A percentile compares a stretch with the other conserved stretches of the same genome.
Evolutionary conservation across 1,140 invertebrate genomes (phyloP).

Genomic region (Halictus rubicundus): DNA sequence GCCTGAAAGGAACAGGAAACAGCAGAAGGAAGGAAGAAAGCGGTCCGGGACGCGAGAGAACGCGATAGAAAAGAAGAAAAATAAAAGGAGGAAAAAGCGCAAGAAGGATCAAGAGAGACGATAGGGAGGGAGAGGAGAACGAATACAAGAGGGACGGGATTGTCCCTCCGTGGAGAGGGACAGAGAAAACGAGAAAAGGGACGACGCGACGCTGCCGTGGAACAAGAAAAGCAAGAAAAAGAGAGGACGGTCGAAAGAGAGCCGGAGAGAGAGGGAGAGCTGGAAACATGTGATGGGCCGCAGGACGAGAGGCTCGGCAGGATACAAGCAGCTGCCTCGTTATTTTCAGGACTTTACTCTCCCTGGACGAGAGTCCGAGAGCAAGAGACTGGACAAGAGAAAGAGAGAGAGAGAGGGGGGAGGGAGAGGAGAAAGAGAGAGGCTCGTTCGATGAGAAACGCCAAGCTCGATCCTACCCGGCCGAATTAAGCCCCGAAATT

Average conservation of each 20-base stretch:
- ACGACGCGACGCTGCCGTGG: background rate
- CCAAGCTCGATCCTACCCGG: background rate
- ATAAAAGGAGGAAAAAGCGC: slow-evolving; percentile 1
- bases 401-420: background rate
- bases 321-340: slow-evolving; percentile 73
- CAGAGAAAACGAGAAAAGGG: background rate
- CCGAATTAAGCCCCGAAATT: slow-evolving; percentile 43
- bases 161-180: background rate
- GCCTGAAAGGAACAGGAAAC: slow-evolving; percentile 10
- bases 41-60: background rate
- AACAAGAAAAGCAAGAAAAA: slow-evolving; percentile 6
- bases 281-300: slow-evolving; percentile 30
- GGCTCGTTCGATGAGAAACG: slow-evolving; percentile 40
- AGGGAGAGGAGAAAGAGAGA: background rate
- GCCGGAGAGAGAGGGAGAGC: slow-evolving; percentile 39
- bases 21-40: slow-evolving; percentile 2
- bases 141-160: too few species aligned
- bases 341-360: slow-evolving; percentile 73
- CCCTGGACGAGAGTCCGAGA: background rate
- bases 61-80: slow-evolving; percentile 1
- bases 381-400: background rate
- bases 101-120: slow-evolving; percentile 7
- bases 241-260: slow-evolving; percentile 36
- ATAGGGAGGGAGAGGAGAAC: background rate
- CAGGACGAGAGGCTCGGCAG: slow-evolving; percentile 64